Percentiles rank a stretch among this genome's conserved stretches.
Evolutionary conservation across 2,113 vertebrate genomes (phyloP).

Genomic region (Eleginops maclovinus): DNA sequence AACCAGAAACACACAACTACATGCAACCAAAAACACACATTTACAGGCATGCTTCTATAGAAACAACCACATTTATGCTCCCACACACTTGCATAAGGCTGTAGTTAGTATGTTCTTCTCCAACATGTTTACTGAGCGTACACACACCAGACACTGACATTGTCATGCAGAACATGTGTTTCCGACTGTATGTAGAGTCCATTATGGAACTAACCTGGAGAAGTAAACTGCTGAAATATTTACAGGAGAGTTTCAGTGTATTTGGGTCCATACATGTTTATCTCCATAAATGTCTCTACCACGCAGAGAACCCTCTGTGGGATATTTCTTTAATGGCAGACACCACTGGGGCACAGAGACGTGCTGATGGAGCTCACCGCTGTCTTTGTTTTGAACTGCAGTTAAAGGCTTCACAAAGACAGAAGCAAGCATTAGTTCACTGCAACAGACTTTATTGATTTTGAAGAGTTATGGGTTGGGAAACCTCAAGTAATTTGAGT

Average conservation of each 20-base stretch:
- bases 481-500: too few relatives aligned
- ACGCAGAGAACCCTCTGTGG: constrained; percentile 10
- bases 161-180: too few relatives aligned
- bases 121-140: too few relatives aligned
- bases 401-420: not conserved
- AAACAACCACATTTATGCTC: not conserved
- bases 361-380: not conserved
- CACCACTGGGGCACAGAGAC: not conserved
- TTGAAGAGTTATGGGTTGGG: not conserved
- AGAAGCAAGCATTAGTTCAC: not conserved
- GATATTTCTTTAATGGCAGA: constrained; percentile 23
- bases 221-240: constrained; percentile 47
- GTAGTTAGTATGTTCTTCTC: not conserved
- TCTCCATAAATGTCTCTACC: constrained; percentile 8
- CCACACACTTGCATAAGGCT: not conserved
- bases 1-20: not conserved
- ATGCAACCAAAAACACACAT: not conserved
- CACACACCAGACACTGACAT: too few relatives aligned
- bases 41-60: not conserved
- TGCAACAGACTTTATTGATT: not conserved
- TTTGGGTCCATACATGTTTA: constrained; percentile 25
- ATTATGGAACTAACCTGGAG: not conserved
- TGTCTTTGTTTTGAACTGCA: constrained; percentile 9
- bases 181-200: not conserved
- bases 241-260: constrained; percentile 3